Conservation (phyloP, 2,113 vertebrate genomes). For the Poeciliopsis prolifica region DNA sequence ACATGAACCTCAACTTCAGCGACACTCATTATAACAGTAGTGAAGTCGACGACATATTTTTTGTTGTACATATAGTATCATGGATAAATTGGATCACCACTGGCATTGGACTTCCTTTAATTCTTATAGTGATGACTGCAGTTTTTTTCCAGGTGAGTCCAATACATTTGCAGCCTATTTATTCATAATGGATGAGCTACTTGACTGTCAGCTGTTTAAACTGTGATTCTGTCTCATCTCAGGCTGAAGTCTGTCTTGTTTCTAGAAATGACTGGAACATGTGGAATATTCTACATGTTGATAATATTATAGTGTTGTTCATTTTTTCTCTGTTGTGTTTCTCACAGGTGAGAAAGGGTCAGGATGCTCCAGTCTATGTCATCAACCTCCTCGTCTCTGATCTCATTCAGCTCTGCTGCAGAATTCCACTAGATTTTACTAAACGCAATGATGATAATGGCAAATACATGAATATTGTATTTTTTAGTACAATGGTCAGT, state of each 20-base stretch:
- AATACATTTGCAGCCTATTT: too few species aligned
- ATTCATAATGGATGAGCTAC: too few species aligned
- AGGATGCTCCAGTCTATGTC: neutral
- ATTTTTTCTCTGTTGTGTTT: neutral
- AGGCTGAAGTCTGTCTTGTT: too few species aligned
- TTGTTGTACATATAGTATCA: rapidly evolving
- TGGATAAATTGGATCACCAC: too few species aligned
- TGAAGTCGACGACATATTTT: rapidly evolving
- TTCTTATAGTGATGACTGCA: neutral
- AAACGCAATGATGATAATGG: rapidly evolving
- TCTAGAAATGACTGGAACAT: too few species aligned
- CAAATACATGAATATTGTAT: rapidly evolving
- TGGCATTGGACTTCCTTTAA: neutral
- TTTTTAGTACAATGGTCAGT: rapidly evolving
- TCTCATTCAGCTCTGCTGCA: constrained; percentile 10
- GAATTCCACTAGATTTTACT: too few species aligned
- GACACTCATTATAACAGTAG: too few species aligned
- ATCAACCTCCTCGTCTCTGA: constrained; percentile 25
- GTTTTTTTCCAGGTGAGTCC: neutral
- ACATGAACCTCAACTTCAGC: too few species aligned
- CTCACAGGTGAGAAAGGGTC: constrained; percentile 5
- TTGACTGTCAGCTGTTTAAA: too few species aligned
- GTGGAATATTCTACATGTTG: too few species aligned
- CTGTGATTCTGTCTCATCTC: too few species aligned
- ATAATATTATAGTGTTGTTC: too few species aligned